Evolutionary conservation across 2,113 vertebrate genomes (phyloP).

Genomic region (Pelodiscus sinensis): DNA sequence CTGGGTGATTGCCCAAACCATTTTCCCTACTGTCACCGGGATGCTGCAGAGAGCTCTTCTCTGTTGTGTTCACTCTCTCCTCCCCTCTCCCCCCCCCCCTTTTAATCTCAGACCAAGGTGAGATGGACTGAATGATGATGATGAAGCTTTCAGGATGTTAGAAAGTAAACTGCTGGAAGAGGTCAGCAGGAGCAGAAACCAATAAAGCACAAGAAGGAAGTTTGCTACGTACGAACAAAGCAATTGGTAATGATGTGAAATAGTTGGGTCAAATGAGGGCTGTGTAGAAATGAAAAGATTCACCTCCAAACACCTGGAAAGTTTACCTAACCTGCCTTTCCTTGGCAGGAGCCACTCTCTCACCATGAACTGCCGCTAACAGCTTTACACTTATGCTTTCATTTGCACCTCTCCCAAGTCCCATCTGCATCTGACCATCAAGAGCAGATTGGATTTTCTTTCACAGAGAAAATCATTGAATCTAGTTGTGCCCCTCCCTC

Average conservation of each 20-base stretch:
- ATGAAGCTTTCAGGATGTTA: conserved; percentile 71
- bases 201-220: conserved; percentile 75
- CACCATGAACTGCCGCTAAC: conserved; percentile 17
- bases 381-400: conserved; percentile 40
- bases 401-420: conserved; percentile 46
- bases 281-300: conserved; percentile 67
- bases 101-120: conserved; percentile 72
- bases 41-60: conserved; percentile 36
- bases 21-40: conserved; percentile 41
- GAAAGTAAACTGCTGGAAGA: conserved; percentile 74
- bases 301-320: conserved; percentile 68
- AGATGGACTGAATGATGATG: conserved; percentile 65
- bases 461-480: conserved; percentile 50
- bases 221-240: conserved; percentile 65
- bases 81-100: conserved; percentile 42
- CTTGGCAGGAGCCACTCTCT: conserved; percentile 5
- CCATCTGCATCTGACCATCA: background rate
- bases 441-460: conserved; percentile 17
- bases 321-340: conserved; percentile 53
- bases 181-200: conserved; percentile 76
- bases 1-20: conserved; percentile 45
- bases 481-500: conserved; percentile 38
- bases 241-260: conserved; percentile 74
- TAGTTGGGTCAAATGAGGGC: conserved; percentile 70
- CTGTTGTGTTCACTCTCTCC: conserved; percentile 39